Evolutionary conservation across 2,113 vertebrate species (phyloP), one percentile per base, ranked within the genome.

Genomic region (Cyanistes caeruleus): DNA sequence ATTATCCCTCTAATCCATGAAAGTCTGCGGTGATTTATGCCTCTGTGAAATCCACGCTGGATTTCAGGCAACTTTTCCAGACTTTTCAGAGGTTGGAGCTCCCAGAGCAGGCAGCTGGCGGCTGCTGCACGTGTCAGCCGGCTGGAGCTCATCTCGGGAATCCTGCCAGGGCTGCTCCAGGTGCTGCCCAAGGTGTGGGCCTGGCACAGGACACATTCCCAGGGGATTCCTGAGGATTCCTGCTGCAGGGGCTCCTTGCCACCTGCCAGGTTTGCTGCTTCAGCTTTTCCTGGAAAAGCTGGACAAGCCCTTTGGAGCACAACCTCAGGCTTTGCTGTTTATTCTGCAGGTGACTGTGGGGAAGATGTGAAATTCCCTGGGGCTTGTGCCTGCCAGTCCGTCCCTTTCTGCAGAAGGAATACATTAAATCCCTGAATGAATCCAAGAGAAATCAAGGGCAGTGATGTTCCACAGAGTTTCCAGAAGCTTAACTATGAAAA

Each of bases 81-180:
- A 0, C 24, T 19, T 3, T 9, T 22, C n/a, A 30, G 67, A 11
- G 1, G 0, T 3, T 24, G 5, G 28, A 28, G 3, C 7, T 15
- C 9, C 10, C 3, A 5, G 0, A 41, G 49, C 28, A 0, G 0
- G 16, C 80, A 74, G 87, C 77, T 76, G 96, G 62, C 76, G 37
- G 64, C 79, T 58, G 6, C 2, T 4, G 11, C 85, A 59, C 3
- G 21, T 86, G 85, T 33, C 70, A 7, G 87, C 18, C 80, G 62
- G 74, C n/a, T 85, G 82, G 11, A 65, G 58, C 39, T 5, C 23
- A 4, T 1, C 30, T 7, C 1, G 1, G 95, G 35, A 81, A 37
- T 3, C 5, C 68, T 89, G 44, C 5, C 7, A 24, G 78, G 60
- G 20, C 76, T 3, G 25, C 17, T 2, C 58, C 90, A 92, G 74